Evolutionary conservation across 1,140 invertebrate species (phyloP), one percentile per base, ranked within the genome.

Genomic region (Vanessa atalanta): DNA sequence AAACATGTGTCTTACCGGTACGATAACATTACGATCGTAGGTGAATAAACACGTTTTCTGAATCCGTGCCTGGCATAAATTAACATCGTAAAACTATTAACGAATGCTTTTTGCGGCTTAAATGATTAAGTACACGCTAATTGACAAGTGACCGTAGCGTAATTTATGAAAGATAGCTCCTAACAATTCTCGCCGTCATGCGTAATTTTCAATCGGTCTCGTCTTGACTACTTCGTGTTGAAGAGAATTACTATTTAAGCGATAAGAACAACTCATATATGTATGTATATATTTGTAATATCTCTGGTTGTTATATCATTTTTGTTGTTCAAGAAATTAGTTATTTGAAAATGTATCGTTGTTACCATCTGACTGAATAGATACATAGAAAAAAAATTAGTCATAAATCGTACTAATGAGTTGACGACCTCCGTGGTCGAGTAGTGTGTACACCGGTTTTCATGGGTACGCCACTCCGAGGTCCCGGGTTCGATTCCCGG

Each of bases 11-110:
- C 81, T 79, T 79, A 79, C 73, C 79, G 79, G 79, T 73, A 81
- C 72, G 80, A 86, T 86, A 88, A 85, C 72, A 83, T 77, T 75
- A 81, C 76, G 76, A 81, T 80, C 81, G 83, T 78, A 84, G 77
- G 50, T 77, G 81, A 86, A 86, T 86, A 84, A 87, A 87, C 81
- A 81, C 73, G 76, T 88, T 83, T 79, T 77, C 72, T 79, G 66
- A 80, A 79, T 85, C 70, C 66, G 53, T 79, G 68, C 82, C 72
- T 76, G 76, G 75, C 77, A 77, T 80, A 78, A 83, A 86, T 84
- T 79, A 80, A 79, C 73, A 78, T 82, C 81, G 72, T 85, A 83
- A 84, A 84, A 80, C 82, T 85, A 84, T 85, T 87, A 86, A 79
- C 72, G 72, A 69, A 77, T 76, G 71, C 72, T 82, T 78, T 75